Evolutionary conservation across 2,888 invertebrate genomes (phyloP), one percentile per base, ranked within the genome.

Genomic region (Nezara viridula): DNA sequence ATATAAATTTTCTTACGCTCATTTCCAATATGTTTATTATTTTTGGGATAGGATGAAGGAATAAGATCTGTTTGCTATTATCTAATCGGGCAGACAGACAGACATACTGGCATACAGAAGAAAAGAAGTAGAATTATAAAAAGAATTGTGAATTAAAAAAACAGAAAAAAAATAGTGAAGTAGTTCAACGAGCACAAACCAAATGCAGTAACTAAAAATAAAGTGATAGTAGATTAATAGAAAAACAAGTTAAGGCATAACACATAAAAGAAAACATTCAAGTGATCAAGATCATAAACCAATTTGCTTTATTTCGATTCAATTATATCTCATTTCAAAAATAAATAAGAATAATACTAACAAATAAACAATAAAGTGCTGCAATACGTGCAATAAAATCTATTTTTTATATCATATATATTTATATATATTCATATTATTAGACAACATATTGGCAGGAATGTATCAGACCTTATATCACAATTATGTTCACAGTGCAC

Each of bases 371-470:
- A 89, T 85, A 85, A 89, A 90, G 86, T 89, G 89, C 89, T 77
- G 55, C 89, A 89, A 60, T 87, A 89, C 90, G 90, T 90, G 90
- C 90, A 90, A 89, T 89, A 90, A 90, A 86, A 86, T 89, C 85
- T 89, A 89, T 88, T 60, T 90, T 81, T 44, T 90, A 86, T 89
- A 88, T 81, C 55, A 89, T 55, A 88, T 88, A 88, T 88, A 88
- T 88, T 77, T 86, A 89, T 86, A 86, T 89, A 77, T 86, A 86
- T 88, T 89, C 55, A 73, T 89, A 52, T 89, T 90, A 89, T 90
- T 91, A 90, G 88, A 89, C 90, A 90, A 90, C 90, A 91, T 90
- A 89, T 90, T 91, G 91, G 91, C 91, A 91, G 91, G 91, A 91
- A 90, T 90, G 88, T 90, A 89, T 90, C 90, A 90, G 90, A 90